Conservation (phyloP, 2,888 invertebrate genomes). For the Mimachlamys varia region DNA sequence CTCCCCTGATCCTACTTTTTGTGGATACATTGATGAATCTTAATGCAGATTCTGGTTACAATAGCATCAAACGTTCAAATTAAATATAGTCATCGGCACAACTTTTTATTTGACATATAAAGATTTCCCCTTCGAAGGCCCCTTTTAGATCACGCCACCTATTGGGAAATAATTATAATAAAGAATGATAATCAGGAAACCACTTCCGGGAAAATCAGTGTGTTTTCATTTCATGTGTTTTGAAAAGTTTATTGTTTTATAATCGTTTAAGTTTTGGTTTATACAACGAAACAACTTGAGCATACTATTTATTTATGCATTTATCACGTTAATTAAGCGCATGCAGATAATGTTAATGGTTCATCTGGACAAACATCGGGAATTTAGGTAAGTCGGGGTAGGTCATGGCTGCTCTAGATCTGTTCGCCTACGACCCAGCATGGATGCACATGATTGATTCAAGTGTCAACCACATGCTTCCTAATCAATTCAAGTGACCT, state of each 20-base stretch:
- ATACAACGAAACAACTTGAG: not conserved
- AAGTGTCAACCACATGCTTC: not conserved
- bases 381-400: not conserved
- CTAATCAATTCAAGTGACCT: not conserved
- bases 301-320: not conserved
- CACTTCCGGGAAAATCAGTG: conserved; percentile 1
- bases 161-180: conserved; percentile 29
- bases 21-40: too few species aligned
- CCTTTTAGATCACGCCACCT: not conserved
- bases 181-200: conserved; percentile 29
- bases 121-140: not conserved
- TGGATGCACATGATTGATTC: conserved; percentile 11
- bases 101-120: too few species aligned
- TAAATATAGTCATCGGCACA: too few species aligned
- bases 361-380: not conserved
- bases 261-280: not conserved
- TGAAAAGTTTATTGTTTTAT: conserved; percentile 25
- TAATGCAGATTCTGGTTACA: too few species aligned
- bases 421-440: too few species aligned
- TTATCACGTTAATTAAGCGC: not conserved
- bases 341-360: not conserved
- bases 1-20: too few species aligned
- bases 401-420: too few species aligned
- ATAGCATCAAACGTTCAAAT: too few species aligned
- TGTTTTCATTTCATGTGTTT: conserved; percentile 21